Conservation (phyloP, 53 echinoderm and acorn worm species). For the Holothuria leucospilota region DNA sequence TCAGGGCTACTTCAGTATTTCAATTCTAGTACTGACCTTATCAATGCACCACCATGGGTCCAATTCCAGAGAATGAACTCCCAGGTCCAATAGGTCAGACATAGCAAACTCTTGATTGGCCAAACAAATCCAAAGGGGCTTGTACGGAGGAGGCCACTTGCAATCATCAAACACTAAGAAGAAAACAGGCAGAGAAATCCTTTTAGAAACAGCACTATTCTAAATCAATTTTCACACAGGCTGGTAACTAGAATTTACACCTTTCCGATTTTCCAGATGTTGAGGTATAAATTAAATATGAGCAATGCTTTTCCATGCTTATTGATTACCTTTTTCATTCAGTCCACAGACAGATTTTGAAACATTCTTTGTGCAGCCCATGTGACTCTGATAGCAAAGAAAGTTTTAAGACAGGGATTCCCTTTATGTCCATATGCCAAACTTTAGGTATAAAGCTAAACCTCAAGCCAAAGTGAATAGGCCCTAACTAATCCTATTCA, state of each 20-base stretch:
- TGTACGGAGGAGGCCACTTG: slow-evolving; percentile 77
- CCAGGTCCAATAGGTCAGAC: slow-evolving; percentile 76
- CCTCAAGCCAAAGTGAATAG: too few species aligned
- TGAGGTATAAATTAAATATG: not conserved
- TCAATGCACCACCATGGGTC: slow-evolving; percentile 83
- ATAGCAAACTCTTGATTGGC: slow-evolving; percentile 83
- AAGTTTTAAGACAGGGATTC: too few species aligned
- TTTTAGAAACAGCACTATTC: not conserved
- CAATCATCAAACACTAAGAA: slow-evolving; percentile 68
- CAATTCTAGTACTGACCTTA: slow-evolving; percentile 45
- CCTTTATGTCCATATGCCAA: too few species aligned
- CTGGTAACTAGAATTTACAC: not conserved
- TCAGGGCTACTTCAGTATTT: too few species aligned
- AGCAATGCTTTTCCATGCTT: too few species aligned
- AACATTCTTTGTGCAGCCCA: too few species aligned
- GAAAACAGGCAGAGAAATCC: not conserved
- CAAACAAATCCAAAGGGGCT: slow-evolving; percentile 49
- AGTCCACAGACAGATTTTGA: too few species aligned
- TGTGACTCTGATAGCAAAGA: too few species aligned
- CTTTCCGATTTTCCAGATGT: too few species aligned
- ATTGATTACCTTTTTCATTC: too few species aligned
- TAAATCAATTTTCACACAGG: not conserved
- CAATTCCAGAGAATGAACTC: slow-evolving; percentile 69
- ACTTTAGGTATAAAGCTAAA: too few species aligned
- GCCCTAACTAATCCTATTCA: too few species aligned